phyloP scores from a whole-genome alignment of 2,113 vertebrate genomes.

The Microtus montanus region DNA sequence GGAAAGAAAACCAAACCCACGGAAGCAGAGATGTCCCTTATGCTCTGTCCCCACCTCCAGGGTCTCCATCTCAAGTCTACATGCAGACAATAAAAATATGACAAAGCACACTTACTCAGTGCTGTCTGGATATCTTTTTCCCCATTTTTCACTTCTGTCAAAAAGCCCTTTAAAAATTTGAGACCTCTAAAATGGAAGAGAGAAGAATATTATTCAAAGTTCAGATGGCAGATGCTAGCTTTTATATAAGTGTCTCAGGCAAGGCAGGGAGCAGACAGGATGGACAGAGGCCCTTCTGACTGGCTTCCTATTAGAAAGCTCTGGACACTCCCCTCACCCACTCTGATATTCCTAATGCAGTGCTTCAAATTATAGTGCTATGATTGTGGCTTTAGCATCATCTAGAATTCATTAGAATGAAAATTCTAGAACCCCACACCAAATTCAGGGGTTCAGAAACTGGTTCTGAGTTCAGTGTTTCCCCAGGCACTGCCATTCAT shows the following conservation, averaged over 20 bases:
- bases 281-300: background rate
- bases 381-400: background rate
- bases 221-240: background rate
- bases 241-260: background rate
- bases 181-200: slow-evolving; percentile 88
- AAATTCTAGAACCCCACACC: background rate
- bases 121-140: slow-evolving; percentile 94
- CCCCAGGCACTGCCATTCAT: background rate
- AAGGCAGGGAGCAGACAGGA: background rate
- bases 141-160: slow-evolving; percentile 92
- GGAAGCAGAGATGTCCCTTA: background rate
- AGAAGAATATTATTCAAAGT: slow-evolving; percentile 31
- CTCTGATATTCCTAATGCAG: background rate
- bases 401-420: background rate
- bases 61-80: background rate
- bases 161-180: slow-evolving; percentile 97
- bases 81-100: slow-evolving; percentile 13
- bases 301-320: background rate
- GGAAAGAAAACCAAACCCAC: slow-evolving; percentile 22
- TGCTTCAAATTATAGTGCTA: slow-evolving; percentile 18
- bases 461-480: background rate
- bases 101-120: slow-evolving; percentile 90
- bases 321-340: background rate
- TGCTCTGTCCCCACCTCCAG: background rate
- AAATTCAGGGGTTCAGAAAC: background rate